Base-by-base conservation (phyloP, 23 tunicate genomes). In the Styela clava region DNA sequence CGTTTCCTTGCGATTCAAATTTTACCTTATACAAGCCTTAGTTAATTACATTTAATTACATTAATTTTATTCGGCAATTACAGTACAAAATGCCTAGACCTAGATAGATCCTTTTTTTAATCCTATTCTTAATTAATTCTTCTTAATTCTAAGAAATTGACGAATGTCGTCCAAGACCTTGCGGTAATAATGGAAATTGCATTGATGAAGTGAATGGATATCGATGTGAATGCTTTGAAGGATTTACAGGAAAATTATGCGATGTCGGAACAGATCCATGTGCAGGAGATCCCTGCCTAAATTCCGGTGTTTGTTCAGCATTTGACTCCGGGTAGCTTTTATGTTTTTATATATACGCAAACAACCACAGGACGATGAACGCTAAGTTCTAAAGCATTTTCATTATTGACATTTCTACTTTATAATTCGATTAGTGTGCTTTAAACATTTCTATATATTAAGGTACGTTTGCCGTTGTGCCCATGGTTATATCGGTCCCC, bases 121-220 rank as follows among this genome's bases (percentile, higher is more conserved):
- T n/a, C n/a, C n/a, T n/a, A n/a, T n/a, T n/a, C n/a, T 5, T 24
- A 23, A 51, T n/a, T 73, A 33, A 16, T n/a, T 73, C 16, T 34
- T 73, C 18, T 73, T 77, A 9, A 12, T 24, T 25, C 32, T 27
- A 9, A 64, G 83, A 79, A 1, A 31, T 79, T 22, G 34, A 79
- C 44, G 83, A 79, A 35, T 79, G 83, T 28, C 16, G 7, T 2
- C 3, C 30, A 1, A 79, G 64, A n/a, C 73, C 73, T n/a, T 79
- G 83, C 64, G 74, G 74, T 5, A 52, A 33, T 28, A 64, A 79
- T 34, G 83, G 74, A 7, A 18, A 9, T 25, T 79, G 83, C n/a
- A 23, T 22, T 19, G 64, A 79, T 74, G 63, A 27, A 25, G 52
- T 29, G n/a, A 56, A 56, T 12, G 25, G 24, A 16, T 79, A 1